Evolutionary conservation across 2,113 vertebrate genomes (phyloP), one percentile per base, ranked within the genome.

Genomic region (Monopterus albus): DNA sequence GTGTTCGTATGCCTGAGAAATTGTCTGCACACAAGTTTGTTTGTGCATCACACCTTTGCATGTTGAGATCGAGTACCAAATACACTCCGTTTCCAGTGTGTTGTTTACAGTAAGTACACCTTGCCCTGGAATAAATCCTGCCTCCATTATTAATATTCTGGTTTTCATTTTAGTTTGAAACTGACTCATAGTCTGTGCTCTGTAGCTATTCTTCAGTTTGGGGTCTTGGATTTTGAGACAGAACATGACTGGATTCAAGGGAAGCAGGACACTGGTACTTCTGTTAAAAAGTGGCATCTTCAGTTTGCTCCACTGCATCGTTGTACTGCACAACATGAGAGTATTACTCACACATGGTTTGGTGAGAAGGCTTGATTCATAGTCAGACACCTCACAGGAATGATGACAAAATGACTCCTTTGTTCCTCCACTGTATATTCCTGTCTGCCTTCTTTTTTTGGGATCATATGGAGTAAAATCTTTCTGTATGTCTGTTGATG

Each of bases 351-450:
- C 49, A 61, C 62, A 57, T 2, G 9, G 13, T 25, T 29, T 23
- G 43, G 45, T 72, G 67, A 70, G 62, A 60, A 26, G 57, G 29
- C 56, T 78, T 75, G 75, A 85, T 83, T 82, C 53, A 78, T 74
- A 21, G 8, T 83, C 56, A 66, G 40, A 43, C n/a, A 46, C 42
- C 63, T 82, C 59, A 60, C 60, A 72, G 21, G 52, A 53, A 82
- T 64, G 77, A 81, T 65, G 75, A 74, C 43, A 67, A 71, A 83
- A 75, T 64, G 25, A 70, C 75, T 85, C 75, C 51, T 82, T 87
- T 89, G 86, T 90, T 88, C 75, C 40, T 67, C 57, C 63, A 1
- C 47, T 35, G 25, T 55, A 47, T 2, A 6, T 72, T 25, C 49
- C 59, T 36, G 53, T 66, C 50, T 70, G 60, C 17, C 56, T 49